Percentiles rank a stretch among this genome's conserved stretches.
These are phyloP conservation scores for Paratilapia polleni DNA, from an alignment of 2,113 vertebrate genomes.

Conservation along the genomic window DNA sequence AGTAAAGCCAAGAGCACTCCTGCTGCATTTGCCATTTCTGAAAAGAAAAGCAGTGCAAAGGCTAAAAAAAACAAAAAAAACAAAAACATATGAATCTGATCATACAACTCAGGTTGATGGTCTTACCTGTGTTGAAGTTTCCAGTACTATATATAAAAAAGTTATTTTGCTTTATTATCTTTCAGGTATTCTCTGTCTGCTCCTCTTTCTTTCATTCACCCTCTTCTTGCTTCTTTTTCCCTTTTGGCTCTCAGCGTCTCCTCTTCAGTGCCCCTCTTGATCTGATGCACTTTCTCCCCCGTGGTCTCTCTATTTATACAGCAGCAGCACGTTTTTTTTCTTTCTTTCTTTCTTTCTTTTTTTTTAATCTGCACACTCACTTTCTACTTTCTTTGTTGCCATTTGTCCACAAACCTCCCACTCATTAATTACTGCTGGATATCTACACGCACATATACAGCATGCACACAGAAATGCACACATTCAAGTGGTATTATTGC, in stretches of 20 bases:
- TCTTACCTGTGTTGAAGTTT: slow-evolving; percentile 30
- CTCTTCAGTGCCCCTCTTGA: slow-evolving; percentile 16
- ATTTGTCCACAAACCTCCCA: slow-evolving; percentile 12
- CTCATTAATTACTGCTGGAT: slow-evolving; percentile 28
- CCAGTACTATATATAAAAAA: neutral
- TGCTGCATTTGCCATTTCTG: slow-evolving; percentile 58
- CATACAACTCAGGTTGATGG: neutral
- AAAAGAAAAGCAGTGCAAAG: neutral
- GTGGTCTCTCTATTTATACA: slow-evolving; percentile 67
- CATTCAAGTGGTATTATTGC: slow-evolving; percentile 19
- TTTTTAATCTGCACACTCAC: slow-evolving; percentile 13
- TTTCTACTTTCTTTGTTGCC: slow-evolving; percentile 14
- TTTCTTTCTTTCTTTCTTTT: fast-evolving
- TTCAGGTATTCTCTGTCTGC: neutral
- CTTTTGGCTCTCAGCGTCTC: neutral
- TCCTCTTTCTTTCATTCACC: slow-evolving; percentile 36
- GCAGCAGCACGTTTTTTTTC: slow-evolving; percentile 14
- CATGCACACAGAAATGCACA: slow-evolving; percentile 13
- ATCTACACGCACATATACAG: slow-evolving; percentile 40
- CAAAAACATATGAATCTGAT: neutral
- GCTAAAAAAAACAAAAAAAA: neutral
- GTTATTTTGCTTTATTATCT: neutral
- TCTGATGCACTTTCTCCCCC: slow-evolving; percentile 21
- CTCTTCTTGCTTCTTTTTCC: neutral
- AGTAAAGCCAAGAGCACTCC: slow-evolving; percentile 41